Conservation (phyloP, 1,140 invertebrate species). For the Heliconius congener region DNA sequence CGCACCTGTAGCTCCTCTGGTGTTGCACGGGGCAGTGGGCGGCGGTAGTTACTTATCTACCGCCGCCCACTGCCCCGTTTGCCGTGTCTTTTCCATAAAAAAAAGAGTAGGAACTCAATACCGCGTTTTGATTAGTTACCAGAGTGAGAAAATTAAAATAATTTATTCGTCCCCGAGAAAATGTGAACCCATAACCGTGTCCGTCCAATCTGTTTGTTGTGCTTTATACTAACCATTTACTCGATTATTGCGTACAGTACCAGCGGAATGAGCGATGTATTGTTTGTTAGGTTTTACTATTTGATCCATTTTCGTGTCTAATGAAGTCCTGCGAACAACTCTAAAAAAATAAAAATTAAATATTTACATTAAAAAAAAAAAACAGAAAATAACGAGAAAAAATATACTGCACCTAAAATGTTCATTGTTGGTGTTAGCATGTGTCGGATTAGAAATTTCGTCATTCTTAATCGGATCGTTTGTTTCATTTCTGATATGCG, state of each 20-base stretch:
- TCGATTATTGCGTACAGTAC: slow-evolving; percentile 58
- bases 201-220: not conserved
- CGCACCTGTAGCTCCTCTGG: too few species aligned
- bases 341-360: slow-evolving; percentile 33
- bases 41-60: too few species aligned
- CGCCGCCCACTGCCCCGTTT: too few species aligned
- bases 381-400: slow-evolving; percentile 26
- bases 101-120: too few species aligned
- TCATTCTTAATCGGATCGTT: slow-evolving; percentile 45
- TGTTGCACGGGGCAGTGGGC: too few species aligned
- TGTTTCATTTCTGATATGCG: slow-evolving; percentile 57
- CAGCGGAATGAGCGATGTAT: slow-evolving; percentile 64
- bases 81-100: too few species aligned
- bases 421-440: slow-evolving; percentile 43
- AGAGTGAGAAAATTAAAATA: too few species aligned
- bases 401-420: slow-evolving; percentile 46
- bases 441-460: slow-evolving; percentile 38
- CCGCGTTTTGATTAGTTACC: too few species aligned
- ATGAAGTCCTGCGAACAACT: slow-evolving; percentile 59
- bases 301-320: slow-evolving; percentile 63
- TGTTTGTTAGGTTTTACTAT: slow-evolving; percentile 56
- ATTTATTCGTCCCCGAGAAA: too few species aligned
- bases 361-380: not conserved
- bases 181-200: too few species aligned
- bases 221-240: slow-evolving; percentile 52